These are phyloP conservation scores for Megastigmus dorsalis DNA, from an alignment of 2,888 invertebrate genomes.

Conservation along the genomic window DNA sequence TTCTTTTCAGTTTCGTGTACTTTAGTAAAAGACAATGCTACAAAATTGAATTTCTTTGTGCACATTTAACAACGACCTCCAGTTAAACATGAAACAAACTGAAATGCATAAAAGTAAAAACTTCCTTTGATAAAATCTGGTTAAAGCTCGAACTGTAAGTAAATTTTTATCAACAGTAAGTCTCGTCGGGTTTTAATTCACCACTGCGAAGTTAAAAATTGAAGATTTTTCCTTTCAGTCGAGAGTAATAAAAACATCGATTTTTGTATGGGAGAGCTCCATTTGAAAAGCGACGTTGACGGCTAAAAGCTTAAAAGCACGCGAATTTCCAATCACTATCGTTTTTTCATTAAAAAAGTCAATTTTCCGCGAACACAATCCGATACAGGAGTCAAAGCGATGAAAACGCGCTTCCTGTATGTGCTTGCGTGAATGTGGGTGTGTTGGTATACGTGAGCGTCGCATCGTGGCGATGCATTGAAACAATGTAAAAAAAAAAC, in stretches of 20 bases:
- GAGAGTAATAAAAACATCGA: slow-evolving; percentile 19
- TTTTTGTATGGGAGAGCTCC: background rate
- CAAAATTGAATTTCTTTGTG: too few relatives aligned
- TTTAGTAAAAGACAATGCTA: too few relatives aligned
- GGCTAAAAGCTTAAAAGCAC: slow-evolving; percentile 31
- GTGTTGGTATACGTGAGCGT: too few relatives aligned
- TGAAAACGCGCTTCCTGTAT: background rate
- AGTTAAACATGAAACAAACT: too few relatives aligned
- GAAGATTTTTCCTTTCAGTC: background rate
- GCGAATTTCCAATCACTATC: slow-evolving; percentile 35
- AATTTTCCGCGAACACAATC: slow-evolving; percentile 12
- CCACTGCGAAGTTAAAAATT: background rate
- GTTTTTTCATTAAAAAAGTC: slow-evolving; percentile 36
- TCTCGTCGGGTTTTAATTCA: background rate
- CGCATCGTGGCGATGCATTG: background rate
- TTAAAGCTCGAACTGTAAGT: too few relatives aligned
- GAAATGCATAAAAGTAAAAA: too few relatives aligned
- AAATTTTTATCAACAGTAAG: too few relatives aligned
- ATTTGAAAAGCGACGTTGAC: slow-evolving; percentile 21
- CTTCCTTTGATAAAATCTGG: too few relatives aligned
- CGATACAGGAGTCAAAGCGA: slow-evolving; percentile 14
- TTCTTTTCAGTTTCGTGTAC: too few relatives aligned
- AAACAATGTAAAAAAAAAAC: slow-evolving; percentile 23
- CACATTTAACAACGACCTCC: too few relatives aligned
- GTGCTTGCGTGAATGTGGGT: too few relatives aligned